Evolutionary conservation across 2,888 invertebrate species (phyloP), one percentile per base, ranked within the genome.

Genomic region (Cosmia pyralina): DNA sequence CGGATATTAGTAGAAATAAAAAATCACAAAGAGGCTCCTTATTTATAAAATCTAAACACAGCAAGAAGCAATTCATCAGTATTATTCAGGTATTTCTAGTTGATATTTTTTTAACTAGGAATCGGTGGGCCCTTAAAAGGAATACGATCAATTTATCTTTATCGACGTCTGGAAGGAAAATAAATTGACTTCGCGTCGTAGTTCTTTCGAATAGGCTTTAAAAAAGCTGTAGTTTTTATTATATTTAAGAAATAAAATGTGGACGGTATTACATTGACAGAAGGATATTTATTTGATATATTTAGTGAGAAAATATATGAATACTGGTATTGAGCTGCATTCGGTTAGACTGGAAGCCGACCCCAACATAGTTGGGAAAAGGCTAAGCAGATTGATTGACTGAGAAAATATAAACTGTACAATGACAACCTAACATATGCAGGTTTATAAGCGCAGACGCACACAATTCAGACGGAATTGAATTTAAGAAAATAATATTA

Each of bases 101-200:
- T 63, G n/a, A 63, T 65, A 60, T 68, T 75, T 69, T 79, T 83
- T 67, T 28, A 55, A 75, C 59, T 44, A 59, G 70, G 48, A 50
- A 72, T 72, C 79, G 69, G 52, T 58, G 50, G 63, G 67, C 50
- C 82, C 71, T 84, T 79, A 63, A 79, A 81, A 72, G 82, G 76
- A 79, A 79, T 75, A 81, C 80, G 76, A 77, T 76, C 85, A 73
- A 85, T 84, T 84, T 78, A 77, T 86, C 79, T 77, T 81, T 86
- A 73, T 79, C 69, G 85, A 77, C 71, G 75, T 62, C 74, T 77
- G 79, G 68, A 84, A 82, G 66, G 71, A 66, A 82, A 81, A 84
- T 86, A 82, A 84, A 85, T 85, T 71, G 86, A 75, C 70, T 75
- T 46, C 38, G 75, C 60, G 68, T 72, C 75, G 60, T 46, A 75